These are phyloP conservation scores for Pyrocephalus nanus DNA, from an alignment of 2,797 vertebrate species.

Conservation along the genomic window DNA sequence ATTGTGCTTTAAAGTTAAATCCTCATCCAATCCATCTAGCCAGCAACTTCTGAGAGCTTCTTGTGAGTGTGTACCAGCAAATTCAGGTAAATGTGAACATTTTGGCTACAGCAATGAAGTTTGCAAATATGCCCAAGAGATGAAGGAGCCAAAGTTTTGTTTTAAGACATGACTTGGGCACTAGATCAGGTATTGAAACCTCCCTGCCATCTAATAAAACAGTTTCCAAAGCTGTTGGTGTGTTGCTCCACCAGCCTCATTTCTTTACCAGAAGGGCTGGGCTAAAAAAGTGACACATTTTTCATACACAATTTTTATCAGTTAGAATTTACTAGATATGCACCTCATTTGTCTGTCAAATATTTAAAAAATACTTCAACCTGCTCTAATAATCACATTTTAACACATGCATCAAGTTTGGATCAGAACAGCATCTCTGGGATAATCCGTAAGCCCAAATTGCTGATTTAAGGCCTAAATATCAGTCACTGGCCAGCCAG, in stretches of 20 bases:
- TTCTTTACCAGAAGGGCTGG: slow-evolving; percentile 38
- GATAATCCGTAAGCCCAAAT: slow-evolving; percentile 50
- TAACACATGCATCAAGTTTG: slow-evolving; percentile 62
- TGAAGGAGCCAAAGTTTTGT: background rate
- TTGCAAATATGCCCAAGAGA: slow-evolving; percentile 17
- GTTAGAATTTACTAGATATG: slow-evolving; percentile 51
- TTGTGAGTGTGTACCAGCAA: background rate
- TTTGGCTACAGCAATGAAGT: background rate
- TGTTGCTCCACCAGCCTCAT: slow-evolving; percentile 51
- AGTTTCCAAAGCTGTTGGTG: slow-evolving; percentile 53
- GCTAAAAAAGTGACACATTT: slow-evolving; percentile 33
- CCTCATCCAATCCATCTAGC: background rate
- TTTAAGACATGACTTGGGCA: slow-evolving; percentile 19
- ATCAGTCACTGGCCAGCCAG: slow-evolving; percentile 64
- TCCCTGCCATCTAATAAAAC: background rate
- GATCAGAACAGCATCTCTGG: slow-evolving; percentile 63
- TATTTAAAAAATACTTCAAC: slow-evolving; percentile 54
- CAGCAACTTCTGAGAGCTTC: slow-evolving; percentile 22
- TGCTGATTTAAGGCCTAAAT: slow-evolving; percentile 66
- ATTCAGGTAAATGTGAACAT: slow-evolving; percentile 17
- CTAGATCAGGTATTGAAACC: background rate
- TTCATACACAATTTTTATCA: slow-evolving; percentile 26
- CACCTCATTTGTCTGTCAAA: slow-evolving; percentile 23
- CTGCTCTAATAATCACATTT: slow-evolving; percentile 61
- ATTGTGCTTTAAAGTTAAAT: slow-evolving; percentile 34